These are phyloP conservation scores for Porites lutea DNA, from an alignment of 64 coral and sea anemone genomes.

Conservation along the genomic window DNA sequence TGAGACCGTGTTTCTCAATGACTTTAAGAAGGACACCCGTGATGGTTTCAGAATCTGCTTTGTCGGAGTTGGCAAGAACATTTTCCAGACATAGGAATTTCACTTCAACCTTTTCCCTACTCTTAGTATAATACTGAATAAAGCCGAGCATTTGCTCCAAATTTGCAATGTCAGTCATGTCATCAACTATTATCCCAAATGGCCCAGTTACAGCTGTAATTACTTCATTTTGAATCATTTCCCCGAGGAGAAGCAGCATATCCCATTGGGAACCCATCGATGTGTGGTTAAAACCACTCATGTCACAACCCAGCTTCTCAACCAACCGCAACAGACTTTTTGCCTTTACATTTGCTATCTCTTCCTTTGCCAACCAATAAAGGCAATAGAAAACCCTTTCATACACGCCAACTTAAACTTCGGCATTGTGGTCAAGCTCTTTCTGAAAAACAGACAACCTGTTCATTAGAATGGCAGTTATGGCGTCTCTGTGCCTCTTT, in stretches of 20 bases:
- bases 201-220: slow-evolving; percentile 16
- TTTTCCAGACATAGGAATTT: not conserved
- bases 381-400: slow-evolving; percentile 10
- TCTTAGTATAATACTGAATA: slow-evolving; percentile 4
- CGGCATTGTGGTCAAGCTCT: slow-evolving; percentile 11
- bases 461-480: slow-evolving; percentile 37
- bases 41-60: not conserved
- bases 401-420: not conserved
- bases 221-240: slow-evolving; percentile 20
- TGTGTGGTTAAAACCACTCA: slow-evolving; percentile 1
- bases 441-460: slow-evolving; percentile 50
- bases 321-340: not conserved
- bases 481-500: slow-evolving; percentile 53
- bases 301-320: not conserved
- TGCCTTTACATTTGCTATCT: not conserved
- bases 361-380: slow-evolving; percentile 34
- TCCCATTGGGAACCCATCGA: not conserved
- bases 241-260: slow-evolving; percentile 2
- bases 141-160: slow-evolving; percentile 10
- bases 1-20: slow-evolving; percentile 8
- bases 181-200: slow-evolving; percentile 13
- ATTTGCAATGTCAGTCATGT: slow-evolving; percentile 23
- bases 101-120: slow-evolving; percentile 8
- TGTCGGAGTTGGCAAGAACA: not conserved
- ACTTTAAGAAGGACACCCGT: slow-evolving; percentile 11